Conservation (phyloP, 2,797 vertebrate species). For the Notolepis coatsorum region DNA sequence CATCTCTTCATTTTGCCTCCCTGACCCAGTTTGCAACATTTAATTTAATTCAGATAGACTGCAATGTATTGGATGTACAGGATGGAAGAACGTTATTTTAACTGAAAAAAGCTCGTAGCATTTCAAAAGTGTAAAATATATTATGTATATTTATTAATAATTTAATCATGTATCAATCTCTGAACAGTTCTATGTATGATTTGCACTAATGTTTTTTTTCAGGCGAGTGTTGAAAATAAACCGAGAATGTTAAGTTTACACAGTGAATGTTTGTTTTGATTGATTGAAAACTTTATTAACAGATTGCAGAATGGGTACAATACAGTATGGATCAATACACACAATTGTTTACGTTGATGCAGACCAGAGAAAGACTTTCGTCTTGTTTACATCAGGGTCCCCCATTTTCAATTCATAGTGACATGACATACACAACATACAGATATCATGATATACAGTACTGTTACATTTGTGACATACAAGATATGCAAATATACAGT, state of each 20-base stretch:
- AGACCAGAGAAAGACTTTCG: too few relatives aligned
- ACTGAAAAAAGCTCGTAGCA: conserved; percentile 80
- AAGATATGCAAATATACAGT: too few relatives aligned
- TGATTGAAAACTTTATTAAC: too few relatives aligned
- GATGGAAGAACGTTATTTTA: conserved; percentile 59
- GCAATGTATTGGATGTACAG: conserved; percentile 55
- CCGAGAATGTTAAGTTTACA: conserved; percentile 54
- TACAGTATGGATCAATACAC: too few relatives aligned
- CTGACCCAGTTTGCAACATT: conserved; percentile 29
- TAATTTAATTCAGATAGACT: conserved; percentile 30
- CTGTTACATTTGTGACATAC: too few relatives aligned
- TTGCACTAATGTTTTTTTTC: conserved; percentile 72
- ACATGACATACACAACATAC: too few relatives aligned
- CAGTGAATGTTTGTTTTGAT: too few relatives aligned
- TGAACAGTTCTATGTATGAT: conserved; percentile 68
- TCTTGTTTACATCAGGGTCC: too few relatives aligned
- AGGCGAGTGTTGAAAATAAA: conserved; percentile 74
- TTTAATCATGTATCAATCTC: conserved; percentile 67
- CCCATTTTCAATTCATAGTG: too few relatives aligned
- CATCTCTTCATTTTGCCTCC: conserved; percentile 40
- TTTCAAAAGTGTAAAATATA: conserved; percentile 69
- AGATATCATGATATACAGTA: too few relatives aligned
- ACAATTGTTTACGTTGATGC: too few relatives aligned
- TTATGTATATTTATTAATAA: conserved; percentile 80
- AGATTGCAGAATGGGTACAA: too few relatives aligned